A percentile compares a stretch with the other conserved stretches of the same genome.
Conservation (phyloP, 2,797 vertebrate genomes). For the Alcedo atthis region DNA sequence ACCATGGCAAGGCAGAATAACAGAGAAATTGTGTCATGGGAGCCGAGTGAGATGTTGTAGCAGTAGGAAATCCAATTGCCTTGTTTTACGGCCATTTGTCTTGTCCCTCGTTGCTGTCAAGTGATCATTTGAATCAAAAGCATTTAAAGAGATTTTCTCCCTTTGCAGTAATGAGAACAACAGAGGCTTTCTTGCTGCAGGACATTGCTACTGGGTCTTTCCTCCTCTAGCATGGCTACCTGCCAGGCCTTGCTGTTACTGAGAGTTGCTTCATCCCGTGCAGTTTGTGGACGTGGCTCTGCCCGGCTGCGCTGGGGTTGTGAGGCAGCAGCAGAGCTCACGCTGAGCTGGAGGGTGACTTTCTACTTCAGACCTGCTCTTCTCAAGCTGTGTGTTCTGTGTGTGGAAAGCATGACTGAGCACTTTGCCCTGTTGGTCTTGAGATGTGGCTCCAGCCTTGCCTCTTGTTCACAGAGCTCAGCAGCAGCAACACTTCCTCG, state of each 20-base stretch:
- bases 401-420: not conserved
- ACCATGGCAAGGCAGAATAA: conserved; percentile 65
- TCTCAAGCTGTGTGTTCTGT: not conserved
- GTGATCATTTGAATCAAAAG: conserved; percentile 66
- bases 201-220: conserved; percentile 40
- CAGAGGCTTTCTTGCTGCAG: conserved; percentile 57
- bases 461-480: not conserved
- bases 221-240: conserved; percentile 52
- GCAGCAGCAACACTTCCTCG: not conserved
- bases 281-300: conserved; percentile 46
- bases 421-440: not conserved
- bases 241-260: conserved; percentile 60
- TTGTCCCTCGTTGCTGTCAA: conserved; percentile 62
- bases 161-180: conserved; percentile 69
- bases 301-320: not conserved
- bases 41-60: conserved; percentile 64
- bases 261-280: conserved; percentile 57
- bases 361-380: not conserved
- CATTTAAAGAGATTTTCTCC: conserved; percentile 66
- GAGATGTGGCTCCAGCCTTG: not conserved
- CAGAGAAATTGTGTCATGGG: conserved; percentile 64
- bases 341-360: not conserved
- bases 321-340: conserved; percentile 10
- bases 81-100: conserved; percentile 71
- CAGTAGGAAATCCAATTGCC: conserved; percentile 69